A percentile compares a stretch with the other conserved stretches of the same genome.
These are phyloP conservation scores for Pelmatolapia mariae DNA, from an alignment of 2,113 vertebrate genomes.

Conservation along the genomic window DNA sequence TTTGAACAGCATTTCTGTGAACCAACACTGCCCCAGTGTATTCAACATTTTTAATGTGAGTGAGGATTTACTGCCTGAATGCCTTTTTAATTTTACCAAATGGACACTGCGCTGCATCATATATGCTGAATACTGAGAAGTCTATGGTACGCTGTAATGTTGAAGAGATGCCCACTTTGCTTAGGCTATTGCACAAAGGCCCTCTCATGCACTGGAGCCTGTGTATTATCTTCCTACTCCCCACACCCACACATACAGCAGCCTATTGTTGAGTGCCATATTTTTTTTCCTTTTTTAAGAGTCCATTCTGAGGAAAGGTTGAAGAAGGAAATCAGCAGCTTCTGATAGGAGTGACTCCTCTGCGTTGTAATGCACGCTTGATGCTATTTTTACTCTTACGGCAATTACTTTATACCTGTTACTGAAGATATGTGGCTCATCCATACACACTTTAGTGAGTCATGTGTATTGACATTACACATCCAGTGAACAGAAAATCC, in stretches of 20 bases:
- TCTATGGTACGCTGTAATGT: neutral
- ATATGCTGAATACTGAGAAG: neutral
- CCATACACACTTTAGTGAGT: neutral
- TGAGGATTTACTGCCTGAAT: conserved; percentile 12
- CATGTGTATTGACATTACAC: neutral
- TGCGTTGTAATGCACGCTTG: neutral
- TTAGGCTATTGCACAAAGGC: conserved; percentile 16
- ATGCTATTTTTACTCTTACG: neutral
- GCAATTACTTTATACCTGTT: neutral
- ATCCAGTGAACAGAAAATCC: conserved; percentile 9
- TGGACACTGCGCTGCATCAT: neutral
- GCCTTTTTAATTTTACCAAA: conserved; percentile 20
- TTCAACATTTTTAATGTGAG: conserved; percentile 1
- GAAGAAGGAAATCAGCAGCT: conserved; percentile 8
- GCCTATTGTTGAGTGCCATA: conserved; percentile 21
- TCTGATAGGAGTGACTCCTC: neutral
- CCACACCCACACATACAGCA: conserved; percentile 17
- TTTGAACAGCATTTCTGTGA: neutral
- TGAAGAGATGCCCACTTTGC: conserved; percentile 27
- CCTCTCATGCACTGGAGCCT: neutral
- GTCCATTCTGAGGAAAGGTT: conserved; percentile 10
- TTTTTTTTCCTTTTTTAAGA: neutral
- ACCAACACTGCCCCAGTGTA: neutral
- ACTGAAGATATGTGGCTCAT: neutral
- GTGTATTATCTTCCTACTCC: conserved; percentile 39